Conservation (phyloP, 2,888 invertebrate species). For the Protonemura montana region DNA sequence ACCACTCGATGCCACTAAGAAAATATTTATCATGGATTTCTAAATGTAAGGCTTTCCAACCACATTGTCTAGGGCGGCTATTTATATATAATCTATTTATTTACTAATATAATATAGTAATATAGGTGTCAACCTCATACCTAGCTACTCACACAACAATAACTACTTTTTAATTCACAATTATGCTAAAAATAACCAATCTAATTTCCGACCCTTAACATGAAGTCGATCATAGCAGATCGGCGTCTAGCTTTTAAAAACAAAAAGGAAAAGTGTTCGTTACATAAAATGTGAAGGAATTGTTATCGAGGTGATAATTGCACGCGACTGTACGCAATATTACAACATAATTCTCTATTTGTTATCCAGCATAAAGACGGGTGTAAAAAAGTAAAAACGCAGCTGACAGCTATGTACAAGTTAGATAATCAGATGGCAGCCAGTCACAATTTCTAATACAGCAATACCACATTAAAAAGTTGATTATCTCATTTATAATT, state of each 20-base stretch:
- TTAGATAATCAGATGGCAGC: neutral
- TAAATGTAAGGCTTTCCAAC: constrained; percentile 36
- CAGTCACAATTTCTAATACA: neutral
- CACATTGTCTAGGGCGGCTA: constrained; percentile 14
- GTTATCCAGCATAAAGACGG: neutral
- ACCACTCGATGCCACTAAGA: constrained; percentile 20
- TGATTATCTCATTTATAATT: neutral
- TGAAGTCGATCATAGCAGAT: neutral
- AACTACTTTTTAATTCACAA: constrained; percentile 13
- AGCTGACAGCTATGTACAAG: neutral
- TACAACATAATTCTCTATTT: neutral
- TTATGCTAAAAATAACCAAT: neutral
- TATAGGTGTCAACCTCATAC: neutral
- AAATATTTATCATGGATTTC: constrained; percentile 39
- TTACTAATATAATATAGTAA: constrained; percentile 13
- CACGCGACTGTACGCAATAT: too few species aligned
- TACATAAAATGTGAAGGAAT: neutral
- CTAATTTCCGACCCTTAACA: neutral
- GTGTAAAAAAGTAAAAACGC: neutral
- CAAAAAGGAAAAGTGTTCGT: neutral
- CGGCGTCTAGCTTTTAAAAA: neutral
- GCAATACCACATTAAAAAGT: neutral
- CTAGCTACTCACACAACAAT: neutral
- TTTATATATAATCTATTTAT: neutral
- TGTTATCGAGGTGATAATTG: neutral